These are phyloP conservation scores for Harpagifer antarcticus DNA, from an alignment of 2,797 vertebrate genomes.

Conservation along the genomic window DNA sequence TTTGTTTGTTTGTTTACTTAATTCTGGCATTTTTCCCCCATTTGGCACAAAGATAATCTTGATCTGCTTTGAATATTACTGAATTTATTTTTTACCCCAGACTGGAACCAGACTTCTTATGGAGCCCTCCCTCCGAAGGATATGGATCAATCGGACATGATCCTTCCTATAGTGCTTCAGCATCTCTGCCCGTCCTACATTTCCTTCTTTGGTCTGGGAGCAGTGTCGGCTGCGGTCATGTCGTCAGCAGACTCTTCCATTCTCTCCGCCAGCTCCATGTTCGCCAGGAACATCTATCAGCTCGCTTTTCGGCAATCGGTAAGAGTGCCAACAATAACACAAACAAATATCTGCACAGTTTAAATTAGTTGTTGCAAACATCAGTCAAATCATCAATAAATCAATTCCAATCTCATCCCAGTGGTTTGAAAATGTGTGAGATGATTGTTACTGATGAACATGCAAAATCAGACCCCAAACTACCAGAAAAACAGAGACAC, in stretches of 20 bases:
- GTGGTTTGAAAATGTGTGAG: conserved; percentile 23
- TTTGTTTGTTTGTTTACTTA: background rate
- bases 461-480: background rate
- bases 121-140: conserved; percentile 86
- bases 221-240: conserved; percentile 98
- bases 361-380: conserved; percentile 6
- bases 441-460: background rate
- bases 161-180: conserved; percentile 96
- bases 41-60: background rate
- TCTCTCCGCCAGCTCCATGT: conserved; percentile 98
- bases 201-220: conserved; percentile 96
- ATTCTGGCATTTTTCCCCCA: background rate
- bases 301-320: conserved; percentile 96
- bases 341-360: conserved; percentile 6
- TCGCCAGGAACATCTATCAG: conserved; percentile 97
- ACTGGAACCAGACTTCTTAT: conserved; percentile 95
- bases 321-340: conserved; percentile 70
- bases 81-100: conserved; percentile 76
- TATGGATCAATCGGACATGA: conserved; percentile 94
- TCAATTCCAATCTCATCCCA: conserved; percentile 20
- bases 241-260: conserved; percentile 98
- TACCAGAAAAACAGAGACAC: background rate
- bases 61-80: background rate
- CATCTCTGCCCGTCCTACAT: conserved; percentile 94
- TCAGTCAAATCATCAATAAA: conserved; percentile 31